Base-by-base conservation (phyloP, 2,888 invertebrate species). In the Hypercompe scribonia region DNA sequence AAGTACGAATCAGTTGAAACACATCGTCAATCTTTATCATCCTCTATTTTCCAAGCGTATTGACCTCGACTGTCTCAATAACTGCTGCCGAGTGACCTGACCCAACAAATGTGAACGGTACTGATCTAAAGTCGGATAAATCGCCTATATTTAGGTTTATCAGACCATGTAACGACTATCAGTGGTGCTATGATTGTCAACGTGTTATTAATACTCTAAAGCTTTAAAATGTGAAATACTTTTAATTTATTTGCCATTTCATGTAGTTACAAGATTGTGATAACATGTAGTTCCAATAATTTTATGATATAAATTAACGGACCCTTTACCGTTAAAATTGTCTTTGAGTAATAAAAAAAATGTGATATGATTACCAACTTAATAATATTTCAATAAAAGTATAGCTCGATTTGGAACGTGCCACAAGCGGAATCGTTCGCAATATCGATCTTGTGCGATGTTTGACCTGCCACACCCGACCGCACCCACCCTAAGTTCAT, bases 401-500 rank as follows among this genome's bases (percentile, higher is more conserved):
- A 50, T 73, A n/a, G 74, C 75, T 65, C 65, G 76, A 79, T 82
- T 85, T 78, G 81, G 78, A 77, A 84, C 82, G 81, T 87, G 82
- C 88, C 84, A 87, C 86, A 88, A 92, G 88, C 90, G 92, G 92
- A 93, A 93, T 94, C 90, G 90, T 92, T 87, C 90, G 85, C 88
- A 87, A 87, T 93, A 95, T 95, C 93, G 95, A 95, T 95, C 92
- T 91, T 86, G 83, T 88, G 80, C 89, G 86, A 88, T 95, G 94
- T 95, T 95, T 95, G 93, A 84, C 84, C 86, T 89, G 94, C 92
- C 95, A 84, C 95, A 89, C 95, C 95, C 91, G 80, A 85, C 92
- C 95, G 93, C 95, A 91, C 95, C 95, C 89, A 90, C 84, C 88
- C 75, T 89, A 90, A 89, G 92, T 92, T 93, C 92, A 95, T 95